Conservation (phyloP, 2,113 vertebrate species). For the Seriola aureovittata region DNA sequence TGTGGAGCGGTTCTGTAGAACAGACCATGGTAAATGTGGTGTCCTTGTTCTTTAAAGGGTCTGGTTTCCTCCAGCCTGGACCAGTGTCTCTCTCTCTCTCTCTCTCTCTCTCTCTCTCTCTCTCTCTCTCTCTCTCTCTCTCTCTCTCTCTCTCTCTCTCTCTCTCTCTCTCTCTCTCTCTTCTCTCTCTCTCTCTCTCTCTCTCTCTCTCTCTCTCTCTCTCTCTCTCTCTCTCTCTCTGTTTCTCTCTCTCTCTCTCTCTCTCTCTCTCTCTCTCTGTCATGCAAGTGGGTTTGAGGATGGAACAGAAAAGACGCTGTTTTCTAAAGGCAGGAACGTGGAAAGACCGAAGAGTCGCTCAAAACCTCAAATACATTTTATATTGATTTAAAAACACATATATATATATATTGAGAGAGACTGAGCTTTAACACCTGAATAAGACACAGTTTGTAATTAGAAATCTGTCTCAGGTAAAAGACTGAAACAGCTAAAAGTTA, state of each 20-base stretch:
- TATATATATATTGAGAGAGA: too few species aligned
- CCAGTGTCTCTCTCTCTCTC: constrained; percentile 8
- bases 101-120: neutral
- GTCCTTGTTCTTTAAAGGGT: constrained; percentile 14
- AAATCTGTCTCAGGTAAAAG: neutral
- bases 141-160: constrained; percentile 31
- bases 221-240: neutral
- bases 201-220: constrained; percentile 16
- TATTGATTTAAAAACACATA: neutral
- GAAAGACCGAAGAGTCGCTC: neutral
- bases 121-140: constrained; percentile 37
- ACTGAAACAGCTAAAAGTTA: neutral
- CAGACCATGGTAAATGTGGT: constrained; percentile 17
- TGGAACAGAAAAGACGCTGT: neutral
- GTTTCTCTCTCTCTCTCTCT: constrained; percentile 10
- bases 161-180: constrained; percentile 15
- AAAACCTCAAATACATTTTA: neutral
- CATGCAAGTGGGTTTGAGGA: constrained; percentile 19
- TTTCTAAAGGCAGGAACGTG: neutral
- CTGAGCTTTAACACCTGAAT: too few species aligned
- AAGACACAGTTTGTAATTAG: too few species aligned
- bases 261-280: constrained; percentile 26
- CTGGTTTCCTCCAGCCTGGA: constrained; percentile 23
- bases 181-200: constrained; percentile 5
- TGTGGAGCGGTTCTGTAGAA: constrained; percentile 8